These are phyloP conservation scores for Thecophora atra DNA, from an alignment of 2,888 invertebrate genomes.

Conservation along the genomic window DNA sequence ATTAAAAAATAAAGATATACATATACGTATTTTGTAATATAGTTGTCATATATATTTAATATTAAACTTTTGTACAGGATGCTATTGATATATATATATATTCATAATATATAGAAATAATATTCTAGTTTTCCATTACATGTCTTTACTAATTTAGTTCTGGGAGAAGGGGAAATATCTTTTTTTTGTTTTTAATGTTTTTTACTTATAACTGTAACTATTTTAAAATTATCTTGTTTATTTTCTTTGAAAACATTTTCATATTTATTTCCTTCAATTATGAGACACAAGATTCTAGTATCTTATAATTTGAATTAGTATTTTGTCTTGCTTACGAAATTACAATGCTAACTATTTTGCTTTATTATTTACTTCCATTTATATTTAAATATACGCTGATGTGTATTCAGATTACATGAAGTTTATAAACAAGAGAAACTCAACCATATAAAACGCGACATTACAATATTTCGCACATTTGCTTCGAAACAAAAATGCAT, in stretches of 20 bases:
- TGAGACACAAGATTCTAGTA: constrained; percentile 32
- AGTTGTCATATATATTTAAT: constrained; percentile 49
- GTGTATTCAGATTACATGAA: constrained; percentile 30
- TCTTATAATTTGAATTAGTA: constrained; percentile 22
- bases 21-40: constrained; percentile 44
- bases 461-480: constrained; percentile 23
- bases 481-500: constrained; percentile 11
- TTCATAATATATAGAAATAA: constrained; percentile 29
- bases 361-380: constrained; percentile 20
- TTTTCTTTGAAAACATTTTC: constrained; percentile 39
- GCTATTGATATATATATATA: constrained; percentile 37
- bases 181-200: constrained; percentile 19
- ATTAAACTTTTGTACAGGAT: constrained; percentile 56
- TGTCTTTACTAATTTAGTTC: constrained; percentile 32
- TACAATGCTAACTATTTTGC: constrained; percentile 34
- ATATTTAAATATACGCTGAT: constrained; percentile 34
- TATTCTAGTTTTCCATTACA: constrained; percentile 33
- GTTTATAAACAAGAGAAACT: constrained; percentile 26
- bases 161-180: constrained; percentile 29
- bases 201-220: constrained; percentile 35
- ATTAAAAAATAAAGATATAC: constrained; percentile 39
- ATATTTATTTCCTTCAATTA: constrained; percentile 24
- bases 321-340: constrained; percentile 24
- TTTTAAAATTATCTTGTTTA: constrained; percentile 36
- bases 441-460: constrained; percentile 12